Percentiles rank a stretch among this genome's conserved stretches.
Evolutionary conservation across 2,797 vertebrate species (phyloP).

Genomic region (Pithecia hirsuta): DNA sequence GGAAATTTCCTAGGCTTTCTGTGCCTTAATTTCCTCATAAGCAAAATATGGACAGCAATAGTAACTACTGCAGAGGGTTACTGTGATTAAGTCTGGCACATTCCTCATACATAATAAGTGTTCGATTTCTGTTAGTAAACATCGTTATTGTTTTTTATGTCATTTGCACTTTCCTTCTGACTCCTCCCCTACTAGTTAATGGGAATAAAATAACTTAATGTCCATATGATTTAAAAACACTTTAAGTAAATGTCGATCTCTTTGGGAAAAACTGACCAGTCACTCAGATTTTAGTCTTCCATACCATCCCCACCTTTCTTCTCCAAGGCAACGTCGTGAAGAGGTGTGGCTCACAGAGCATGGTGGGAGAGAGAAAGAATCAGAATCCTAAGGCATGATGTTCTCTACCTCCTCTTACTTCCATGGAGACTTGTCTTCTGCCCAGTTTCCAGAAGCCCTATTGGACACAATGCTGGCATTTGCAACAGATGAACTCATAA

Average conservation of each 20-base stretch:
- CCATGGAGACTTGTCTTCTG: not conserved
- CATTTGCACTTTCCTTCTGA: not conserved
- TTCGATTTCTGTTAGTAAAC: not conserved
- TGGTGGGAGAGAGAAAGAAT: not conserved
- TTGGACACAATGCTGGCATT: not conserved
- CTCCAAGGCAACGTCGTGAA: not conserved
- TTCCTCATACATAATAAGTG: not conserved
- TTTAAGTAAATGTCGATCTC: not conserved
- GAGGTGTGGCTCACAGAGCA: not conserved
- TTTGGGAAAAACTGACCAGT: not conserved
- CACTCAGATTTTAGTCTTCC: not conserved
- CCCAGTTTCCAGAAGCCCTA: not conserved
- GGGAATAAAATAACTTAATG: not conserved
- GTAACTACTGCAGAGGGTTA: not conserved
- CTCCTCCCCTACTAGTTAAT: not conserved
- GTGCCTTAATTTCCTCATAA: not conserved
- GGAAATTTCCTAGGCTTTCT: not conserved
- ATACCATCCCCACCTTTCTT: not conserved
- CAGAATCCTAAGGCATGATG: no score
- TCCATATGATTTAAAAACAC: not conserved
- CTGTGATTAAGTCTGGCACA: not conserved
- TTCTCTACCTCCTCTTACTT: not conserved
- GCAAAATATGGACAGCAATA: not conserved
- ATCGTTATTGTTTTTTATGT: not conserved
- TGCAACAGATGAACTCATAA: no score